Evolutionary conservation across 2,113 vertebrate species (phyloP).

Genomic region (Marmota flaviventris): DNA sequence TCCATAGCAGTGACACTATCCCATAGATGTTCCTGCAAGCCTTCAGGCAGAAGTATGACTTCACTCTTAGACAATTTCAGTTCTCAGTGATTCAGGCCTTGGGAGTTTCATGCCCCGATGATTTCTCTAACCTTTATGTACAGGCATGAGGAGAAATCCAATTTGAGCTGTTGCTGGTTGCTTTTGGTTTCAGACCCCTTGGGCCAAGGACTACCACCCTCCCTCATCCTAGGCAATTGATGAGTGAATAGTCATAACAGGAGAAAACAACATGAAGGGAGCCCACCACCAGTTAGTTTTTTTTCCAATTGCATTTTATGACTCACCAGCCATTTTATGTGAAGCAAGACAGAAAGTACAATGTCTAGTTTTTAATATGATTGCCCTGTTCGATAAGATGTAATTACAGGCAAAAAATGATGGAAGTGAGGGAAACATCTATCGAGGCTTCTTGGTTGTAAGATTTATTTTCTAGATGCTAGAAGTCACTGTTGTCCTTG

Average conservation of each 20-base stretch:
- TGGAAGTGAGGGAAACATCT: constrained; percentile 22
- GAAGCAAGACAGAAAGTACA: neutral
- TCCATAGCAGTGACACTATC: neutral
- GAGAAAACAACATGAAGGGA: constrained; percentile 38
- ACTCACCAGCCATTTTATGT: constrained; percentile 22
- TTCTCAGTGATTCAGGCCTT: constrained; percentile 9
- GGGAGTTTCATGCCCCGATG: neutral
- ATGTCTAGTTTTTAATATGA: constrained; percentile 22
- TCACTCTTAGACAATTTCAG: neutral
- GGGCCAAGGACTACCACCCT: neutral
- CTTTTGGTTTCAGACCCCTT: neutral
- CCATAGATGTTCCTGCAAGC: neutral
- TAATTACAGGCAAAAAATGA: constrained; percentile 49
- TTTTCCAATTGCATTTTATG: neutral
- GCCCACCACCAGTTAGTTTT: neutral
- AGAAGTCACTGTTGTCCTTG: neutral
- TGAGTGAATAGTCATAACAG: neutral
- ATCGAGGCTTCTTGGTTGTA: neutral
- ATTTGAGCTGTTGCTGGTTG: constrained; percentile 19
- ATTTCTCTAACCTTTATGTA: constrained; percentile 34
- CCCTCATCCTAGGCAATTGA: neutral
- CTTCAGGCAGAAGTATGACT: constrained; percentile 3
- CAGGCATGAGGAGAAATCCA: constrained; percentile 56
- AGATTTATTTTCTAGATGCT: neutral
- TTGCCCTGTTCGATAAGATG: constrained; percentile 14